Conservation (phyloP, 2,113 vertebrate genomes). For the Podilymbus podiceps region DNA sequence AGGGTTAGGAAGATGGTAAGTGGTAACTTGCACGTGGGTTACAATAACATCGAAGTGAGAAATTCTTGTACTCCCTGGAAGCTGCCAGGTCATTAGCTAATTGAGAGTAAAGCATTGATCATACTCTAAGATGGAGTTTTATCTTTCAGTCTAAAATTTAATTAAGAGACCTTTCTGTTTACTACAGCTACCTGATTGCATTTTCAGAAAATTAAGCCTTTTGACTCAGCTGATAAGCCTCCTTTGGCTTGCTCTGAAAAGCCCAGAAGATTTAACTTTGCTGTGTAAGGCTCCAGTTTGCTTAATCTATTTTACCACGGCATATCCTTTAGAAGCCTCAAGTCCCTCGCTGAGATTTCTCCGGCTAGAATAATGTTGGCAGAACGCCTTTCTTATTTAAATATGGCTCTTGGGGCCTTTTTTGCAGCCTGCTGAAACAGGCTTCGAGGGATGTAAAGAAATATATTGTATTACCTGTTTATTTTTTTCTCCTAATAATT, state of each 20-base stretch:
- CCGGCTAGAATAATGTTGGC: constrained; percentile 35
- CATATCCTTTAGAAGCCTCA: constrained; percentile 44
- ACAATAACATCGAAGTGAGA: neutral
- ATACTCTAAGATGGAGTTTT: neutral
- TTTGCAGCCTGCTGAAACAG: constrained; percentile 43
- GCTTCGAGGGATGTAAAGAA: constrained; percentile 37
- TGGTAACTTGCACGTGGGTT: neutral
- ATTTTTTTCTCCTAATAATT: constrained; percentile 40
- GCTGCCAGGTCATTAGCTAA: neutral
- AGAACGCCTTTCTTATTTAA: constrained; percentile 19
- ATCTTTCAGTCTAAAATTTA: neutral
- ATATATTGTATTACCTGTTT: constrained; percentile 58
- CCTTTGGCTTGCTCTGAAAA: neutral
- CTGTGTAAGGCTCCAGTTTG: constrained; percentile 2
- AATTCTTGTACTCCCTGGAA: neutral
- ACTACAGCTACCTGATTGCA: neutral
- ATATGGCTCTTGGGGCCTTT: constrained; percentile 24
- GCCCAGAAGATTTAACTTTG: neutral
- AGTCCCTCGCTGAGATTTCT: constrained; percentile 26
- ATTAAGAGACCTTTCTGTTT: neutral
- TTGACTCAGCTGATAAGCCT: neutral
- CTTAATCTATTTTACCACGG: constrained; percentile 27
- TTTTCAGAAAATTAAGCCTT: neutral
- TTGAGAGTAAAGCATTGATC: neutral
- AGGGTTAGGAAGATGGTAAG: neutral